phyloP scores from a whole-genome alignment of 2,113 vertebrate species.

The Ellobius talpinus region DNA sequence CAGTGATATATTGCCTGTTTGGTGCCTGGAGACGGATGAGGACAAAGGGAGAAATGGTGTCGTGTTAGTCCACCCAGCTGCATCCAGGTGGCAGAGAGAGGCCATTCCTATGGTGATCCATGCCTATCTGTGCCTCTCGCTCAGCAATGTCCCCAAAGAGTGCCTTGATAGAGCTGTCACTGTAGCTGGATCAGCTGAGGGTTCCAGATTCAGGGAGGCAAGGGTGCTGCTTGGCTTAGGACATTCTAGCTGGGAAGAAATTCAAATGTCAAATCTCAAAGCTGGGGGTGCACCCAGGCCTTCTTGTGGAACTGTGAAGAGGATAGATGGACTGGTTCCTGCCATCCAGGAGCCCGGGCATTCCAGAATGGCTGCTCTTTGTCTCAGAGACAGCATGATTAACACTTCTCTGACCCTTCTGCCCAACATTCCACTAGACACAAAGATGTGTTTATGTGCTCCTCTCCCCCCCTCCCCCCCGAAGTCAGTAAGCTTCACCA shows the following conservation, averaged over 20 bases:
- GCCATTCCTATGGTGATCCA: not conserved
- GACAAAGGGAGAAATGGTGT: not conserved
- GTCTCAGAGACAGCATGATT: not conserved
- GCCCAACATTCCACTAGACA: not conserved
- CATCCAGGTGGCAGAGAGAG: conserved; percentile 78
- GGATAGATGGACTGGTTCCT: not conserved
- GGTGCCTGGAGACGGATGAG: not conserved
- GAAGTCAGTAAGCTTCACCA: not conserved
- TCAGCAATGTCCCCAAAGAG: not conserved
- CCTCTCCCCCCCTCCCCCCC: not conserved
- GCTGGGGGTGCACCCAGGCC: not conserved
- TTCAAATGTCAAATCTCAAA: not conserved
- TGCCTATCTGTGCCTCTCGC: not conserved
- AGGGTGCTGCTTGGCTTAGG: not conserved
- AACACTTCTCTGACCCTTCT: not conserved
- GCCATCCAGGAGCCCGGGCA: not conserved
- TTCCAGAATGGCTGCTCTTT: not conserved
- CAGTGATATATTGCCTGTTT: not conserved
- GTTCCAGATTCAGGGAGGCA: not conserved
- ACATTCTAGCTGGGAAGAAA: not conserved
- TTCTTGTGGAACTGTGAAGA: not conserved
- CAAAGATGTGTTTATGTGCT: accelerated
- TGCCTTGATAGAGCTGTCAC: not conserved
- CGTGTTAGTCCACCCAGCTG: conserved; percentile 50
- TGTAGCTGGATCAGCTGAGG: not conserved